Base-by-base conservation (phyloP, 1,140 invertebrate species). In the Lucilia sericata region DNA sequence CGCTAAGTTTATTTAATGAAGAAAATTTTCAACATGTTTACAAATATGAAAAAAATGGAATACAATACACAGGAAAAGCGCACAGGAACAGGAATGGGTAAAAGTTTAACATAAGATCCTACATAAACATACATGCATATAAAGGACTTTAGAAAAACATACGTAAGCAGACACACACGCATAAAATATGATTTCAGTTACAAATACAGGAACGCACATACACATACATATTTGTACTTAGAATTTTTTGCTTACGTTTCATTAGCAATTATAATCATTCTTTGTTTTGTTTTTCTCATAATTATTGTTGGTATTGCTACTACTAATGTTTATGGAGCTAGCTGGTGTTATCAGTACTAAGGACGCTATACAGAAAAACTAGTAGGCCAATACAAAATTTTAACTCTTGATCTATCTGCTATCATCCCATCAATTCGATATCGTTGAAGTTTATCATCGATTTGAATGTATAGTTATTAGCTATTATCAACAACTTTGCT, bases 1-100 rank as follows among this genome's bases (percentile, higher is more conserved):
- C 76, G 76, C 76, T 80, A 80, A 80, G 76, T 80, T 80, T 80
- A 80, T 80, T 80, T 80, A 80, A 80, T 80, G 76, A 80, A 80
- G 76, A 49, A 49, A 30, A 51, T 80, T 80, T 80, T 80, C 65
- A 70, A 70, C 65, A 70, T 70, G 9, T n/a, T 70, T n/a, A 70
- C 19, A 70, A 9, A 70, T 21, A 70, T 5, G 12, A 17, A 17
- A n/a, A 55, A 14, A 55, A 55, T 12, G 17, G 42, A 55, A 13
- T 12, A 55, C 51, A 55, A 70, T n/a, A 70, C n/a, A 70, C 0
- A 21, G 10, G 9, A 21, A n/a, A 25, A 21, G 25, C 19, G 19
- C 65, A 70, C 65, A 70, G 7, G 7, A 65, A 4, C 4, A n/a
- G 1, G 5, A 17, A n/a, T n/a, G n/a, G n/a, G n/a, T n/a, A n/a